A percentile compares a stretch with the other conserved stretches of the same genome.
phyloP scores from a whole-genome alignment of 2,888 invertebrate species.

The Schizaphis graminum region DNA sequence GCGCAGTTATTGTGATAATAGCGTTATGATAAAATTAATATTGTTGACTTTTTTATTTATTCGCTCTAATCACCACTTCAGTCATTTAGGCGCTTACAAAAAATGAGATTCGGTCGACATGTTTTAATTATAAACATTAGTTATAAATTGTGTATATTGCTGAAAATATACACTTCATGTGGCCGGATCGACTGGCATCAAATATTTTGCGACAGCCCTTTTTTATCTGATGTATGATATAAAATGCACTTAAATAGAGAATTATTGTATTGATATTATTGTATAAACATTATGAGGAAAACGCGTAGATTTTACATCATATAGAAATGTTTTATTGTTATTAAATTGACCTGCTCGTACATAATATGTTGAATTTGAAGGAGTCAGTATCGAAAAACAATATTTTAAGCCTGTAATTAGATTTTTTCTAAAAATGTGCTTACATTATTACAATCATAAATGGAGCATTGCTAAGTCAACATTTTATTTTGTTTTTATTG shows the following conservation, averaged over 20 bases:
- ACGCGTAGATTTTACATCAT: constrained; percentile 47
- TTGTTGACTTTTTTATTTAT: constrained; percentile 60
- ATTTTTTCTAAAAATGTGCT: constrained; percentile 10
- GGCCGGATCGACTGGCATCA: constrained; percentile 19
- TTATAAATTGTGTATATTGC: neutral
- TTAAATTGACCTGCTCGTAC: constrained; percentile 19
- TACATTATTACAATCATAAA: constrained; percentile 48
- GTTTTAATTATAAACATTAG: constrained; percentile 13
- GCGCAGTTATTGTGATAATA: constrained; percentile 65
- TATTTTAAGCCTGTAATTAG: constrained; percentile 41
- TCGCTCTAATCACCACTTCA: constrained; percentile 57
- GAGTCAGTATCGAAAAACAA: constrained; percentile 50
- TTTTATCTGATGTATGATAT: constrained; percentile 48
- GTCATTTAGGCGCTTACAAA: constrained; percentile 52
- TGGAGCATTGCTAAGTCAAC: constrained; percentile 7
- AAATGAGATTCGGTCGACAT: constrained; percentile 40
- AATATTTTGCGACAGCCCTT: constrained; percentile 50
- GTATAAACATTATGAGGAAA: constrained; percentile 47
- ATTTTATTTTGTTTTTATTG: neutral
- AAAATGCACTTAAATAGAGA: constrained; percentile 58
- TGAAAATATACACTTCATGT: neutral
- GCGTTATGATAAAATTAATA: constrained; percentile 62
- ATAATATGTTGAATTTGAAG: constrained; percentile 40
- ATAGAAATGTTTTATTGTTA: constrained; percentile 56
- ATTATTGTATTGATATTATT: constrained; percentile 53